Percentiles rank a stretch among this genome's conserved stretches.
These are phyloP conservation scores for Anguilla megastoma DNA, from an alignment of 2,797 vertebrate species.

Conservation along the genomic window DNA sequence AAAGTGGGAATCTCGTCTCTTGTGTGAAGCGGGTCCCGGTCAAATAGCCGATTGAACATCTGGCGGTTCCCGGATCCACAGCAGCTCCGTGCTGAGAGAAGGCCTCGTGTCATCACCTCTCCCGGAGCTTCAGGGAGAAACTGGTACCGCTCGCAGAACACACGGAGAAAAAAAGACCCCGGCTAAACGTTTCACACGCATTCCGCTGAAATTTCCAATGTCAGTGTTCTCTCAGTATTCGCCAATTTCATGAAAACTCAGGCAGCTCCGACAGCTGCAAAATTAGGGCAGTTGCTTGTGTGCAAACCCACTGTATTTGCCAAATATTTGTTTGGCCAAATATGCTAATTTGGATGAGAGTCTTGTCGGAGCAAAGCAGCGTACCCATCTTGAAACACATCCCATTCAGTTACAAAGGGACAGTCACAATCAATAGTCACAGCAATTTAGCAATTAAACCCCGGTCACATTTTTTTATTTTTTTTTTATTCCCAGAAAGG, in stretches of 20 bases:
- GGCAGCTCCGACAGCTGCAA: background rate
- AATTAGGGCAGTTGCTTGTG: background rate
- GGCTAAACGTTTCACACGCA: background rate
- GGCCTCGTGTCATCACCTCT: slow-evolving; percentile 6
- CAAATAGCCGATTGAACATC: background rate
- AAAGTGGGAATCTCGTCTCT: background rate
- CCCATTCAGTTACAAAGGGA: background rate
- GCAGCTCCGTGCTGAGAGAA: background rate
- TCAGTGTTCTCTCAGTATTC: background rate
- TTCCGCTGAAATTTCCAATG: background rate
- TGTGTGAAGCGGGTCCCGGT: background rate
- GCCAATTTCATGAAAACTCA: background rate
- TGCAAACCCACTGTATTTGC: too few species aligned
- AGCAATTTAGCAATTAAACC: background rate
- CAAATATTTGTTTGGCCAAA: background rate
- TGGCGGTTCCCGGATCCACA: background rate
- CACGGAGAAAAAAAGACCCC: background rate
- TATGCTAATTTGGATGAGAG: background rate
- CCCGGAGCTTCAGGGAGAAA: background rate
- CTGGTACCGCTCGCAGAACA: background rate
- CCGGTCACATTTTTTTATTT: background rate
- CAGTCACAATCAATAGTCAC: background rate
- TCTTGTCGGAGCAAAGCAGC: background rate
- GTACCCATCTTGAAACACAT: background rate
- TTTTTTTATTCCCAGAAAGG: background rate